phyloP scores from a whole-genome alignment of 2,797 vertebrate genomes.

The Diplodus puntazzo region DNA sequence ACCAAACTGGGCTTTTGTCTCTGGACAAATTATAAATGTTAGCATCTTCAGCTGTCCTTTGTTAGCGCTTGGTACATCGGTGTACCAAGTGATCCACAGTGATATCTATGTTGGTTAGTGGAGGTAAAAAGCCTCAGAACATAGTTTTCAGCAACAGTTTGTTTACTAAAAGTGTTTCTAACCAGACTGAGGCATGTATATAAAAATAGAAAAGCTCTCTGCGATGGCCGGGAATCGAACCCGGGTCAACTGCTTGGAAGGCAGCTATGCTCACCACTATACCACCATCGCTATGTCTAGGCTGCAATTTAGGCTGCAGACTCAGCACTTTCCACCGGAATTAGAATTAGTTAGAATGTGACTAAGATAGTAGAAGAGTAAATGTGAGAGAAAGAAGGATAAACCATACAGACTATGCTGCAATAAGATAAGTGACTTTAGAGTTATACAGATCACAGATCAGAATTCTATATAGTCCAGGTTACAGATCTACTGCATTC shows the following conservation, averaged over 20 bases:
- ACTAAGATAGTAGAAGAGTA: background rate
- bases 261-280: slow-evolving; percentile 75
- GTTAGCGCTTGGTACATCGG: no score
- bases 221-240: slow-evolving; percentile 73
- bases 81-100: background rate
- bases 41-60: no score
- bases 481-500: no score
- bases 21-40: no score
- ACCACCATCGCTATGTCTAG: slow-evolving; percentile 49
- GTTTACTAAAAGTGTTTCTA: no score
- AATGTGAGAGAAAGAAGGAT: no score
- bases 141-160: no score
- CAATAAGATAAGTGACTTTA: no score
- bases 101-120: background rate
- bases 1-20: background rate
- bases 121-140: background rate
- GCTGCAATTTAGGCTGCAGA: rapidly evolving
- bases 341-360: background rate
- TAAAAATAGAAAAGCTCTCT: background rate
- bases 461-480: no score
- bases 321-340: background rate
- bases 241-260: slow-evolving; percentile 78
- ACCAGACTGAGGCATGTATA: background rate
- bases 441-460: no score
- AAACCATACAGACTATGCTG: no score